These are phyloP conservation scores for Gerris lacustris DNA, from an alignment of 2,888 invertebrate species.

Conservation along the genomic window DNA sequence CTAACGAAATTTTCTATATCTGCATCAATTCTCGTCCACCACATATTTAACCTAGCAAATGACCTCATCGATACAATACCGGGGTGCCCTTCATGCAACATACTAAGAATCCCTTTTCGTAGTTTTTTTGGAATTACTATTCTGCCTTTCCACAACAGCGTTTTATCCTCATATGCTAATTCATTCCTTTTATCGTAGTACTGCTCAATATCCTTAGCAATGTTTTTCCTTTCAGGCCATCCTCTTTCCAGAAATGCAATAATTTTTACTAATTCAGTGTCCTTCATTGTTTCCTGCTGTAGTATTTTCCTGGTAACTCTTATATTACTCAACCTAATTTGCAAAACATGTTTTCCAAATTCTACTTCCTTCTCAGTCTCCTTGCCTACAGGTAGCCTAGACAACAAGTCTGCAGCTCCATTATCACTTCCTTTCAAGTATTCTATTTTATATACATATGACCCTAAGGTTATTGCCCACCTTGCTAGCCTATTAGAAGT, in stretches of 20 bases:
- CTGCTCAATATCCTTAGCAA: not conserved
- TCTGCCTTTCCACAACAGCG: slow-evolving; percentile 17
- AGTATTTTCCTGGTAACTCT: not conserved
- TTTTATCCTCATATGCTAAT: slow-evolving; percentile 9
- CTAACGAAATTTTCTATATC: no score
- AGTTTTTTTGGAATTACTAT: slow-evolving; percentile 15
- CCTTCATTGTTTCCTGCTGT: not conserved
- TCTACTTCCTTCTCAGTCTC: no score
- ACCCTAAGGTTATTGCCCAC: slow-evolving; percentile 12
- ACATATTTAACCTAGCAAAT: no score
- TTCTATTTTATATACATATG: slow-evolving; percentile 11
- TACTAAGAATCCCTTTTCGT: no score
- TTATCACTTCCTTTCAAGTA: slow-evolving; percentile 7
- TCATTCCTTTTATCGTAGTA: slow-evolving; percentile 10
- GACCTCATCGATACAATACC: no score
- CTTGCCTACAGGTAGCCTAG: slow-evolving; percentile 12
- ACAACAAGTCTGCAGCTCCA: slow-evolving; percentile 15
- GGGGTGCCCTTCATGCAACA: no score
- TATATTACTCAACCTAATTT: not conserved
- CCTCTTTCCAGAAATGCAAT: not conserved
- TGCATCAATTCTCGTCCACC: no score
- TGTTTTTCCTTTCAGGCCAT: not conserved
- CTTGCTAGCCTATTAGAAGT: slow-evolving; percentile 8
- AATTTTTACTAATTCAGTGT: not conserved
- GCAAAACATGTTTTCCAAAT: not conserved